Percentiles rank a stretch among this genome's conserved stretches.
phyloP scores from a whole-genome alignment of 2,888 invertebrate species.

The Coremacera marginata region DNA sequence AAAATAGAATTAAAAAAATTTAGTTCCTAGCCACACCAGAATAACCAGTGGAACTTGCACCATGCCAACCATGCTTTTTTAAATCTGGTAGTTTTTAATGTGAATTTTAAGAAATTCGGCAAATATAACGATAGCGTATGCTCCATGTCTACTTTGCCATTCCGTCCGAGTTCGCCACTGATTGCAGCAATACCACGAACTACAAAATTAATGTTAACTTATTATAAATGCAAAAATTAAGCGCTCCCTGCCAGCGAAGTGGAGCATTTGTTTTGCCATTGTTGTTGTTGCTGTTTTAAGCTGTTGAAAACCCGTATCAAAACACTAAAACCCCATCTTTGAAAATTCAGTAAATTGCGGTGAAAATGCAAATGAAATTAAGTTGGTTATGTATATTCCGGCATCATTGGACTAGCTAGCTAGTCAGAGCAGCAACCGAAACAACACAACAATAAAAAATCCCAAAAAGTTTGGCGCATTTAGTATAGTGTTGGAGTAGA shows the following conservation, averaged over 20 bases:
- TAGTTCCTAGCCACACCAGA: too few relatives aligned
- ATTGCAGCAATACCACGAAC: not conserved
- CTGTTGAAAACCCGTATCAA: constrained; percentile 14
- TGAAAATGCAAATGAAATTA: constrained; percentile 37
- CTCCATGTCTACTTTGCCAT: not conserved
- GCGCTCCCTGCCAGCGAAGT: not conserved
- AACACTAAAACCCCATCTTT: constrained; percentile 11
- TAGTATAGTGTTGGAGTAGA: too few relatives aligned
- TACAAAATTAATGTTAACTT: constrained; percentile 11
- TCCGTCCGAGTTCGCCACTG: too few relatives aligned
- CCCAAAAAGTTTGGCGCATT: not conserved
- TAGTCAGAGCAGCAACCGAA: not conserved
- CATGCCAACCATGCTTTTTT: too few relatives aligned
- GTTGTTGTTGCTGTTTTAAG: not conserved
- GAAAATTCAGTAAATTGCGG: constrained; percentile 13
- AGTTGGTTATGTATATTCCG: constrained; percentile 7
- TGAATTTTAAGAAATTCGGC: not conserved
- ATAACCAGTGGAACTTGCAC: too few relatives aligned
- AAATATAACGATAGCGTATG: not conserved
- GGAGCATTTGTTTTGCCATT: constrained; percentile 4
- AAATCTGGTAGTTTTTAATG: too few relatives aligned
- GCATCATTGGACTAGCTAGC: constrained; percentile 1
- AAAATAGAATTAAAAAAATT: too few relatives aligned
- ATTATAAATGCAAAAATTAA: constrained; percentile 29
- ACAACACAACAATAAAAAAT: not conserved